A percentile compares a stretch with the other conserved stretches of the same genome.
Evolutionary conservation across 1,140 invertebrate genomes (phyloP).

Genomic region (roundworm (Caenorhabditis elegans)): DNA sequence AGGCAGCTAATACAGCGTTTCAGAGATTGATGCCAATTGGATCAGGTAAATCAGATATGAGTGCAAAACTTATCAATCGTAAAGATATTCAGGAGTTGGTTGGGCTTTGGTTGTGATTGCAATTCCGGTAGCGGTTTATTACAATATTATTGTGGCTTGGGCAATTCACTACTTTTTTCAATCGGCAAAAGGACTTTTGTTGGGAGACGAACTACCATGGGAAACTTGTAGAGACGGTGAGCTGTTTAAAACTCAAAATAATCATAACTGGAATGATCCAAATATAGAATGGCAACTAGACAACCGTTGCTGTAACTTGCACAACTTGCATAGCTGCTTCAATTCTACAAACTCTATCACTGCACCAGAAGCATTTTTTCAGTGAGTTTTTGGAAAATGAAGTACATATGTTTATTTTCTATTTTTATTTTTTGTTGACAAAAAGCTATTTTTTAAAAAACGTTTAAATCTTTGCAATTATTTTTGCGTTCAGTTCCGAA

Average conservation of each 20-base stretch:
- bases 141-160: constrained; percentile 70
- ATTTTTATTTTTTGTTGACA: too few species aligned
- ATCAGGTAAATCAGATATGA: too few species aligned
- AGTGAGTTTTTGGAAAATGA: constrained; percentile 52
- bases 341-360: constrained; percentile 52
- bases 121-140: constrained; percentile 68
- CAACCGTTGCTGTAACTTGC: constrained; percentile 60
- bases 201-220: constrained; percentile 54
- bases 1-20: constrained; percentile 56
- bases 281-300: constrained; percentile 54
- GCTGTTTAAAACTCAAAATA: too few species aligned
- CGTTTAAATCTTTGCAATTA: too few species aligned
- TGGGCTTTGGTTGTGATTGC: constrained; percentile 69
- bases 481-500: constrained; percentile 51
- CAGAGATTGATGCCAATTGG: constrained; percentile 64
- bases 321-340: constrained; percentile 46
- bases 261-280: too few species aligned
- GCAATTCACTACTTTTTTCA: constrained; percentile 67
- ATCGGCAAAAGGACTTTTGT: constrained; percentile 55
- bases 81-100: constrained; percentile 67
- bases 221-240: constrained; percentile 48
- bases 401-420: too few species aligned
- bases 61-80: constrained; percentile 35
- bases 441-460: too few species aligned
- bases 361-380: constrained; percentile 63